A percentile compares a stretch with the other conserved stretches of the same genome.
Conservation (phyloP, 2,888 invertebrate genomes). For the Halictus ligatus region DNA sequence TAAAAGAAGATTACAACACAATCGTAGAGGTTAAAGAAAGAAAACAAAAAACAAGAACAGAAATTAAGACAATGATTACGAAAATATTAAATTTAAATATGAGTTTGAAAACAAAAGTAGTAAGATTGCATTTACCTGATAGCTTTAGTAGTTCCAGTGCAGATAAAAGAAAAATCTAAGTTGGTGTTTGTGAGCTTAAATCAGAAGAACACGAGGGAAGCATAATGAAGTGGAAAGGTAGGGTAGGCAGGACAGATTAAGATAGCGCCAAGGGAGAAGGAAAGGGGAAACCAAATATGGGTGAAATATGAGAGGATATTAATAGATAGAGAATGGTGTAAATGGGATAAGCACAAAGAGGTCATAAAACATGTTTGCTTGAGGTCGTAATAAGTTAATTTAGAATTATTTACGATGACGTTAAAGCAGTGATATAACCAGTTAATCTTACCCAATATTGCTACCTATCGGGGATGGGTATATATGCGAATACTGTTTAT, state of each 20-base stretch:
- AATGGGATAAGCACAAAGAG: not conserved
- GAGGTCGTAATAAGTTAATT: not conserved
- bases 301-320: not conserved
- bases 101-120: not conserved
- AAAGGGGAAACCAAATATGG: not conserved
- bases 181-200: too few species aligned
- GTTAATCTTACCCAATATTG: not conserved
- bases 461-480: too few species aligned
- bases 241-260: not conserved
- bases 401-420: not conserved
- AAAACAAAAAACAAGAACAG: not conserved
- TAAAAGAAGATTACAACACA: not conserved
- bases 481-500: too few species aligned
- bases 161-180: too few species aligned
- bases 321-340: not conserved
- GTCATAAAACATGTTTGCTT: not conserved
- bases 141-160: too few species aligned
- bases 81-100: not conserved
- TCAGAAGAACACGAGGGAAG: too few species aligned
- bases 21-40: not conserved
- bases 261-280: not conserved
- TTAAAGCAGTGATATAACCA: not conserved
- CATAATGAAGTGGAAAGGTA: too few species aligned
- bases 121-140: not conserved
- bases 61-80: not conserved